These are phyloP conservation scores for Alitta virens DNA, from an alignment of 2,888 invertebrate genomes.

Conservation along the genomic window DNA sequence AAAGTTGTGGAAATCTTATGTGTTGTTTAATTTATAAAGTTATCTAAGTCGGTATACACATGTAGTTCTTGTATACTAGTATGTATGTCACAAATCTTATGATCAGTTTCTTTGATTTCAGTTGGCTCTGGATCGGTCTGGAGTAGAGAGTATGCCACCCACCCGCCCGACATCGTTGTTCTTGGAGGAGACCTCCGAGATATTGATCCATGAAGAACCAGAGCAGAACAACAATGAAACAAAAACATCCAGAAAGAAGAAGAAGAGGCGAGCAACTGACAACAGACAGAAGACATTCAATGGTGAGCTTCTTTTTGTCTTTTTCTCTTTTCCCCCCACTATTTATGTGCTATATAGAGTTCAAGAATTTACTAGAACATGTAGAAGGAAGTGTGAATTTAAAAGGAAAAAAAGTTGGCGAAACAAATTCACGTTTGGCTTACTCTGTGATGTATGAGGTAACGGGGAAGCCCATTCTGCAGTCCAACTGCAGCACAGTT, in stretches of 20 bases:
- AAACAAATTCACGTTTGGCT: not conserved
- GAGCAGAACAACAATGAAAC: not conserved
- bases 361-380: no score
- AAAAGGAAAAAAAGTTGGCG: no score
- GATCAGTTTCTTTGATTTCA: not conserved
- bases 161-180: slow-evolving; percentile 11
- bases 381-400: no score
- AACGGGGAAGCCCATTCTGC: not conserved
- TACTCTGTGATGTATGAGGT: not conserved
- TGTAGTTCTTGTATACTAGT: no score
- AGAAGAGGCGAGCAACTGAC: slow-evolving; percentile 44
- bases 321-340: no score
- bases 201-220: slow-evolving; percentile 5
- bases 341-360: no score
- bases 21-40: no score
- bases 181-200: slow-evolving; percentile 7
- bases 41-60: no score
- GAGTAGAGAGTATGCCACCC: slow-evolving; percentile 10
- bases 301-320: slow-evolving; percentile 33
- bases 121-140: slow-evolving; percentile 12
- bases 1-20: no score
- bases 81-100: no score
- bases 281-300: slow-evolving; percentile 45
- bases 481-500: not conserved
- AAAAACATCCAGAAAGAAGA: slow-evolving; percentile 17